Evolutionary conservation across 1,140 invertebrate species (phyloP), one percentile per base, ranked within the genome.

Genomic region (Psilanteris sp.): DNA sequence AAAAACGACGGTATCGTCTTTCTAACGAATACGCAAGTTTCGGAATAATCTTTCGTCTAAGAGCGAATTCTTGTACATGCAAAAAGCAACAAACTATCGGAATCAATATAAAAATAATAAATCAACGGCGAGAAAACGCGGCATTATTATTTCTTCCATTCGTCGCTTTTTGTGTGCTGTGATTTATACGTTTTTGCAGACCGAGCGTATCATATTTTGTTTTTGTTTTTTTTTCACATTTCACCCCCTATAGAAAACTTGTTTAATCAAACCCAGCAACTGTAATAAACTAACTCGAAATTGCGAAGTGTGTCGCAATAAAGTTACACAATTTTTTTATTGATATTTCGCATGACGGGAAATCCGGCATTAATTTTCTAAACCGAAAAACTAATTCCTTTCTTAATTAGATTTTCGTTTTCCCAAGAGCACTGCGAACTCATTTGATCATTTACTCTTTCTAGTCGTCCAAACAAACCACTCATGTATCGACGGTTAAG

Each of bases 311-410:
- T 64, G 59, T 52, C 59, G 36, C 59, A 52, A 52, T 52, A 32
- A 64, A 64, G 59, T 64, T 64, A 52, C 37, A 52, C 16, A 13
- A 46, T 9, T 34, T 64, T 64, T 66, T 54, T 66, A 66, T 66
- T 66, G 61, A 66, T 48, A 52, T 41, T 52, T 52, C 34, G 43
- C 26, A 4, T 41, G 44, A 50, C 26, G 32, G n/a, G 22, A 29
- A 3, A 6, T 4, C 10, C n/a, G 26, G 6, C 24, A 8, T 50
- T 50, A 18, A 44, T 31, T 44, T 24, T 13, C 22, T 13, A 14
- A n/a, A n/a, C n/a, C n/a, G n/a, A n/a, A n/a, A n/a, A n/a, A n/a
- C n/a, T n/a, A n/a, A n/a, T n/a, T n/a, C n/a, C n/a, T n/a, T n/a
- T n/a, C n/a, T n/a, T n/a, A n/a, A n/a, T n/a, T n/a, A n/a, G n/a